A percentile compares a stretch with the other conserved stretches of the same genome.
These are phyloP conservation scores for Drosophila sulfurigaster DNA, from an alignment of 1,140 invertebrate species.

Conservation along the genomic window DNA sequence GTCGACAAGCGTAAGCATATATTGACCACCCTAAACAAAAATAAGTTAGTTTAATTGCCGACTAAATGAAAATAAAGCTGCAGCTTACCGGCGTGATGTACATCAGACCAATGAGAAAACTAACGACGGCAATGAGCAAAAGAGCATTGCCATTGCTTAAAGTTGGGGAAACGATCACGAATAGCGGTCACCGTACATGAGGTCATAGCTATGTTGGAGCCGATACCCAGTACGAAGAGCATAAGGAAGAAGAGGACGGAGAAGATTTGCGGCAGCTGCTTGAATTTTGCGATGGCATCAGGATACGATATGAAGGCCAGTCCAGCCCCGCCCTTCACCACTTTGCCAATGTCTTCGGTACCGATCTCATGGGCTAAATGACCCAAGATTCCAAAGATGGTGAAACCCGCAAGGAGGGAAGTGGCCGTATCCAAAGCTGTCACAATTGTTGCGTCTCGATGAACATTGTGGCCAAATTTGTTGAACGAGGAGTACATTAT, in stretches of 20 bases:
- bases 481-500: conserved; percentile 95
- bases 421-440: conserved; percentile 92
- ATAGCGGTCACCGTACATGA: conserved; percentile 89
- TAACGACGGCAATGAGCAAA: conserved; percentile 86
- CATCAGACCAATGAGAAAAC: conserved; percentile 89
- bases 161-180: conserved; percentile 89
- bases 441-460: conserved; percentile 91
- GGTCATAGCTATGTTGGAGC: conserved; percentile 90
- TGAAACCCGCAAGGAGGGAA: conserved; percentile 93
- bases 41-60: not conserved
- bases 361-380: conserved; percentile 89
- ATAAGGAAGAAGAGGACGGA: conserved; percentile 95
- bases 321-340: conserved; percentile 89
- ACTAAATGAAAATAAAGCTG: not conserved
- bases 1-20: conserved; percentile 91
- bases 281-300: conserved; percentile 94
- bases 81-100: conserved; percentile 90
- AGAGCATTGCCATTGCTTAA: conserved; percentile 87
- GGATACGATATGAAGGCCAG: conserved; percentile 95
- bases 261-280: conserved; percentile 92
- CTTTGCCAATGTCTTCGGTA: conserved; percentile 86
- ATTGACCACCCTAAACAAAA: conserved; percentile 90
- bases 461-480: conserved; percentile 92
- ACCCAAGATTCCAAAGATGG: conserved; percentile 94
- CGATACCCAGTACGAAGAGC: conserved; percentile 92